Percentiles rank a stretch among this genome's conserved stretches.
Conservation (phyloP, 2,888 invertebrate genomes). For the Anoncus sp. region DNA sequence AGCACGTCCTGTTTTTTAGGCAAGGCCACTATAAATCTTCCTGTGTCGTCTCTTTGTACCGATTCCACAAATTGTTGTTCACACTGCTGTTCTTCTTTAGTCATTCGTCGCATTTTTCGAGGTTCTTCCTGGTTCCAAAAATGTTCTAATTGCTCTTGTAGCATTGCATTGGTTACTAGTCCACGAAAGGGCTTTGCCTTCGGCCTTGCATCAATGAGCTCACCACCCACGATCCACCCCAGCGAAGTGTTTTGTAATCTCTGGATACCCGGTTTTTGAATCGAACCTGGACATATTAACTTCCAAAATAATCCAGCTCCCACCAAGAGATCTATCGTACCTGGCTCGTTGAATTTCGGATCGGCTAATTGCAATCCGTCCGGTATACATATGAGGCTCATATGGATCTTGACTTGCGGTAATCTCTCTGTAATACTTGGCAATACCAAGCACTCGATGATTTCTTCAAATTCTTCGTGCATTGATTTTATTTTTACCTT, state of each 20-base stretch:
- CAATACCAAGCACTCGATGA: constrained; percentile 56
- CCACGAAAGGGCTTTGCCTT: constrained; percentile 1
- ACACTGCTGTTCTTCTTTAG: constrained; percentile 63
- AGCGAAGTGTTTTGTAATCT: constrained; percentile 36
- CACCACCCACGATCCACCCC: constrained; percentile 50
- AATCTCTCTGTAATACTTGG: constrained; percentile 54
- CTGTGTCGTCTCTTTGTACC: constrained; percentile 51
- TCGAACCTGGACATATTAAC: neutral
- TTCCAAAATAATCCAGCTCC: constrained; percentile 47
- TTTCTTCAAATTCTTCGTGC: constrained; percentile 36
- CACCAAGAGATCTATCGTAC: constrained; percentile 39
- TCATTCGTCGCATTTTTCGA: constrained; percentile 16
- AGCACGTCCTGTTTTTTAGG: constrained; percentile 43
- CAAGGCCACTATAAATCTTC: constrained; percentile 61
- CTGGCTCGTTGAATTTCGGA: constrained; percentile 42
- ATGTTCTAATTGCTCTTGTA: constrained; percentile 53
- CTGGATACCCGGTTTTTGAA: constrained; percentile 10
- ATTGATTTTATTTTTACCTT: constrained; percentile 41
- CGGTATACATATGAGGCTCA: constrained; percentile 36
- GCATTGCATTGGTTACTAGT: constrained; percentile 26
- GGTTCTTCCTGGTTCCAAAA: constrained; percentile 70
- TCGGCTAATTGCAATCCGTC: constrained; percentile 37
- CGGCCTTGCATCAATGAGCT: constrained; percentile 13
- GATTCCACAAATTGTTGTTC: constrained; percentile 63
- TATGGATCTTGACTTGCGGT: constrained; percentile 52